Percentiles rank a stretch among this genome's conserved stretches.
Evolutionary conservation across 1,140 invertebrate species (phyloP).

Genomic region (Eriocheir sinensis): DNA sequence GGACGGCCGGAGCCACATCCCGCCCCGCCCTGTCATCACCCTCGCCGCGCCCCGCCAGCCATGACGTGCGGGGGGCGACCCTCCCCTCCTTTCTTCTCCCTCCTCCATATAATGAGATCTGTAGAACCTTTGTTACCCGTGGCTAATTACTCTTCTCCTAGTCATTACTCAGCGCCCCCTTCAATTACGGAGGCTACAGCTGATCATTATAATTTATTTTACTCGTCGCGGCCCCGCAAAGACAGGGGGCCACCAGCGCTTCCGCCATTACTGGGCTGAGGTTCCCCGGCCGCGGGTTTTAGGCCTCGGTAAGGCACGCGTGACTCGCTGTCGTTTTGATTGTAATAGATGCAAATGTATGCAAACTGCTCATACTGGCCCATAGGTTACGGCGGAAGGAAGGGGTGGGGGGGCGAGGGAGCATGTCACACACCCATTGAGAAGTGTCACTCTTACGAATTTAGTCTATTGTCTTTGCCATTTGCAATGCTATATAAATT

Average conservation of each 20-base stretch:
- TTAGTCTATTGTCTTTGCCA: no score
- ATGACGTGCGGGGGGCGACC: not conserved
- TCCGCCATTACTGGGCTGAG: slow-evolving; percentile 25
- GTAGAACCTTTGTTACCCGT: slow-evolving; percentile 37
- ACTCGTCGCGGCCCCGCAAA: not conserved
- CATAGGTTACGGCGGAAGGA: not conserved
- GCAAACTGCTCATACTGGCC: slow-evolving; percentile 36
- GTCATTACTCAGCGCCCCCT: slow-evolving; percentile 28
- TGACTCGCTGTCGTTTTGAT: slow-evolving; percentile 26
- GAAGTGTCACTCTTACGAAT: no score
- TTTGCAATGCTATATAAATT: no score
- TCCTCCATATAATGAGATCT: slow-evolving; percentile 36
- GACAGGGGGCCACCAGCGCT: not conserved
- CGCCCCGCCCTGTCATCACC: not conserved
- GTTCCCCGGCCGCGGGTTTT: not conserved
- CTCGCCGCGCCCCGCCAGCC: not conserved
- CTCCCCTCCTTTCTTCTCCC: slow-evolving; percentile 10
- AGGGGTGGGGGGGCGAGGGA: not conserved
- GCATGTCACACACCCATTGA: no score
- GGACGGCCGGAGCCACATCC: not conserved
- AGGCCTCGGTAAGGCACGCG: slow-evolving; percentile 31
- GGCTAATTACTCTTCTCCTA: slow-evolving; percentile 23
- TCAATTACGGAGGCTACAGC: slow-evolving; percentile 41
- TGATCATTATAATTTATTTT: slow-evolving; percentile 40
- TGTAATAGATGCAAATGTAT: slow-evolving; percentile 46